Evolutionary conservation across 2,113 vertebrate genomes (phyloP).

Genomic region (Boleophthalmus pectinirostris): DNA sequence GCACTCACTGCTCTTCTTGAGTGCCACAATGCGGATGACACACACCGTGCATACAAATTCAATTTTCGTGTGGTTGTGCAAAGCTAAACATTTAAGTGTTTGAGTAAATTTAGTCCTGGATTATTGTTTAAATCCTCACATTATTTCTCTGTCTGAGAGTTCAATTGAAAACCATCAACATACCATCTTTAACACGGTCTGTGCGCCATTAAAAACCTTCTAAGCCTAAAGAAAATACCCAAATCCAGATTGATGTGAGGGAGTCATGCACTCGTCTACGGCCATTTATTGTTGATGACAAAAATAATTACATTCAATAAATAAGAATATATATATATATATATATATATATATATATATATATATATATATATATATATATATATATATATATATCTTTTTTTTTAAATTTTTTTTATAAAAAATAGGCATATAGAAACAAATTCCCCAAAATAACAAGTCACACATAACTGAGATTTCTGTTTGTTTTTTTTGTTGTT

Average conservation of each 20-base stretch:
- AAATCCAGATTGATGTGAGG: conserved; percentile 6
- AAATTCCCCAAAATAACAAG: neutral
- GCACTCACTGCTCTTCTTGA: neutral
- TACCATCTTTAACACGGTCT: neutral
- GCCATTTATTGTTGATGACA: neutral
- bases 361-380: too few species aligned
- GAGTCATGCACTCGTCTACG: neutral
- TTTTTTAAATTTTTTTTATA: neutral
- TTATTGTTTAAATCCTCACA: conserved; percentile 3
- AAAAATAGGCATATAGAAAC: neutral
- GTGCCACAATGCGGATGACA: conserved; percentile 1
- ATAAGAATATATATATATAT: too few species aligned
- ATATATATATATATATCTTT: too few species aligned
- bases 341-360: too few species aligned
- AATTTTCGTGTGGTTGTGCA: conserved; percentile 8
- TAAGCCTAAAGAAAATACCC: neutral
- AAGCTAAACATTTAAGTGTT: conserved; percentile 1
- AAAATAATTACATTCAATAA: neutral
- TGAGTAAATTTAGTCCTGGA: neutral
- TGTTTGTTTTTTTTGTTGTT: too few species aligned
- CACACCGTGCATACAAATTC: neutral
- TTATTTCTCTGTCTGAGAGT: neutral
- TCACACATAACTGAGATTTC: neutral
- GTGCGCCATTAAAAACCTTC: neutral
- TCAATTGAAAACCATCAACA: neutral